These are phyloP conservation scores for Poeciliopsis occidentalis DNA, from an alignment of 2,113 vertebrate species.

Conservation along the genomic window DNA sequence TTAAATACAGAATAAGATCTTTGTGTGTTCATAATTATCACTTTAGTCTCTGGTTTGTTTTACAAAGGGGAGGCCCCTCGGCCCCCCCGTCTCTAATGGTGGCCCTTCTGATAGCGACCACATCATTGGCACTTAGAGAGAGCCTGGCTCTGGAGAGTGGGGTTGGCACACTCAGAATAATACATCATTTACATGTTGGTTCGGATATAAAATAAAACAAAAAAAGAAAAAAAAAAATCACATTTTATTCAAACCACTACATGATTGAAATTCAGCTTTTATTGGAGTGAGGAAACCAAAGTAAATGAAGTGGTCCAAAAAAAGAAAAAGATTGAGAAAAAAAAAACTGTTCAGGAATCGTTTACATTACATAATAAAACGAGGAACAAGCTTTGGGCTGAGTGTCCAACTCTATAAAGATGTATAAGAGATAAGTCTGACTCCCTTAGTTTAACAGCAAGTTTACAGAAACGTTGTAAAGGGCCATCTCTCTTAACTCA, in stretches of 20 bases:
- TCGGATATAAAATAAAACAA: slow-evolving; percentile 68
- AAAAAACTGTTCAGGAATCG: slow-evolving; percentile 68
- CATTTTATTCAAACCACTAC: slow-evolving; percentile 77
- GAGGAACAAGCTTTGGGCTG: slow-evolving; percentile 27
- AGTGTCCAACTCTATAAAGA: slow-evolving; percentile 53
- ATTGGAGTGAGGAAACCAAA: slow-evolving; percentile 57
- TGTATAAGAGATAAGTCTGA: slow-evolving; percentile 37
- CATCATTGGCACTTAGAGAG: slow-evolving; percentile 84
- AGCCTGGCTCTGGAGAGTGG: slow-evolving; percentile 79
- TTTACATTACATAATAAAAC: slow-evolving; percentile 29
- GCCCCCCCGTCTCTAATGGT: slow-evolving; percentile 46
- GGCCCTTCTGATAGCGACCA: slow-evolving; percentile 73
- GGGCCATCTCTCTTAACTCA: slow-evolving; percentile 36
- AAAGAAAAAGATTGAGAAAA: background rate
- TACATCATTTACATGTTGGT: slow-evolving; percentile 83
- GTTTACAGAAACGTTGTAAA: slow-evolving; percentile 14
- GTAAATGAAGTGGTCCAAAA: slow-evolving; percentile 73
- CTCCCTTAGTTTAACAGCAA: slow-evolving; percentile 26
- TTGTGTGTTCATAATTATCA: slow-evolving; percentile 70
- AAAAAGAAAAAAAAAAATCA: background rate
- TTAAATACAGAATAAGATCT: slow-evolving; percentile 83
- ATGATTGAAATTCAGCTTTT: slow-evolving; percentile 69
- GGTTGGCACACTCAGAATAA: slow-evolving; percentile 83
- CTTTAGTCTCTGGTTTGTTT: slow-evolving; percentile 76
- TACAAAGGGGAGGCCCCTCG: slow-evolving; percentile 60